Evolutionary conservation across 2,113 vertebrate genomes (phyloP).

Genomic region (Vidua chalybeata): DNA sequence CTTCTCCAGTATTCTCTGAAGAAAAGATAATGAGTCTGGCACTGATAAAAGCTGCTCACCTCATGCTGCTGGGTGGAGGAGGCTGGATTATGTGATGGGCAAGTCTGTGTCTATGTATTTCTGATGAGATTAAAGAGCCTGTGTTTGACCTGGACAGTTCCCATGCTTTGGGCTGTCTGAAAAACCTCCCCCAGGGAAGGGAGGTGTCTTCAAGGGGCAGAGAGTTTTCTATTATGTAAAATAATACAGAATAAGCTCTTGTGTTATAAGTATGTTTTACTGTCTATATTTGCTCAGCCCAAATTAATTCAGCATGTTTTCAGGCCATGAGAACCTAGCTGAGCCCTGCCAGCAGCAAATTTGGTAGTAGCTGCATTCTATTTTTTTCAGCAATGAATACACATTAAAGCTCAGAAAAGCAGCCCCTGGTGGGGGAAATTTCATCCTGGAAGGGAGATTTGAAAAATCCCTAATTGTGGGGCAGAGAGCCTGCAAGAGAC

Average conservation of each 20-base stretch:
- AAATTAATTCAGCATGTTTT: slow-evolving; percentile 43
- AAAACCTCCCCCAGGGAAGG: neutral
- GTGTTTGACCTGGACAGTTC: slow-evolving; percentile 7
- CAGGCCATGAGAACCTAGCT: neutral
- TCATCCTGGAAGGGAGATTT: slow-evolving; percentile 1
- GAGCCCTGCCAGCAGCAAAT: slow-evolving; percentile 20
- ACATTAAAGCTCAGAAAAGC: slow-evolving; percentile 3
- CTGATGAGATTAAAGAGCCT: neutral
- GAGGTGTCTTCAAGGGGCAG: neutral
- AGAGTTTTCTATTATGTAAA: slow-evolving; percentile 8
- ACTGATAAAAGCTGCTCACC: neutral
- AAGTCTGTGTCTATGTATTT: neutral
- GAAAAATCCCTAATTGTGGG: neutral
- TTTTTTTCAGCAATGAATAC: slow-evolving; percentile 6
- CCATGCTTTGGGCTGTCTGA: neutral
- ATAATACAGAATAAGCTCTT: slow-evolving; percentile 25
- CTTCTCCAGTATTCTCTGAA: neutral
- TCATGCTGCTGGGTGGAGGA: neutral
- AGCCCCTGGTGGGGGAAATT: neutral
- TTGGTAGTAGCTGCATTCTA: slow-evolving; percentile 22
- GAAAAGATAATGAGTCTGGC: neutral
- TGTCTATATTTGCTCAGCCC: slow-evolving; percentile 17
- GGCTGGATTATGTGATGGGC: neutral
- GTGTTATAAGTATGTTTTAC: neutral
- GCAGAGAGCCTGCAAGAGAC: neutral